Base-by-base conservation (phyloP, 2,888 invertebrate genomes). In the Gastracanthus pulcherrimus region DNA sequence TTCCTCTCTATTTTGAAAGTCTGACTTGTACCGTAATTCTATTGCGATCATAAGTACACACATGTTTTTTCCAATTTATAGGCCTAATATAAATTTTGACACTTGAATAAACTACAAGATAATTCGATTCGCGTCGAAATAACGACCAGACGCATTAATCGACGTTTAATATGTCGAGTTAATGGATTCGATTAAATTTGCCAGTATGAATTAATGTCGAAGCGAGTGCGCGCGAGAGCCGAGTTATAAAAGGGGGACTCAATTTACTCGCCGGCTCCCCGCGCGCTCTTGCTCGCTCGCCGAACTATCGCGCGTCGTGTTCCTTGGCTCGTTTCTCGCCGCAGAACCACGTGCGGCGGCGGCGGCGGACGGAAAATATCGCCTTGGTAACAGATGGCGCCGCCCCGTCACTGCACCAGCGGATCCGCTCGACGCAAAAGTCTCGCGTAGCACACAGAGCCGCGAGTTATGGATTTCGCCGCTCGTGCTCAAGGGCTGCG, bases 351-450 rank as follows among this genome's bases (percentile, higher is more conserved):
- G n/a, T n/a, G 3, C n/a, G 16, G 45, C 45, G 13, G n/a, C 45
- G 48, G n/a, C 38, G 45, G n/a, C 41, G 48, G 48, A 55, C 26
- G 66, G 66, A 67, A 72, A 78, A 72, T 71, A 78, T 64, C 19
- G 51, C 62, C 62, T 36, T 19, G 36, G 67, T 51, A 79, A 74
- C 79, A 79, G 67, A 79, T 74, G 74, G 66, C 66, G 66, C 16
- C 58, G 60, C 58, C 31, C 29, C 45, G 45, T 29, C 13, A 41
- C 4, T 16, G 38, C 34, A 0, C 41, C 34, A 60, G 26, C 58
- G 55, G n/a, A 71, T 41, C 64, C 55, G n/a, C 60, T 36, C 26
- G 51, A 34, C 36, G 64, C 69, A 58, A 76, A 48, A 77, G 31
- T 36, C 70, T 3, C 38, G 41, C 76, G 51, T 23, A 16, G 9